A percentile compares a stretch with the other conserved stretches of the same genome.
Evolutionary conservation across 2,113 vertebrate species (phyloP).

Genomic region (Leptodactylus fuscus): DNA sequence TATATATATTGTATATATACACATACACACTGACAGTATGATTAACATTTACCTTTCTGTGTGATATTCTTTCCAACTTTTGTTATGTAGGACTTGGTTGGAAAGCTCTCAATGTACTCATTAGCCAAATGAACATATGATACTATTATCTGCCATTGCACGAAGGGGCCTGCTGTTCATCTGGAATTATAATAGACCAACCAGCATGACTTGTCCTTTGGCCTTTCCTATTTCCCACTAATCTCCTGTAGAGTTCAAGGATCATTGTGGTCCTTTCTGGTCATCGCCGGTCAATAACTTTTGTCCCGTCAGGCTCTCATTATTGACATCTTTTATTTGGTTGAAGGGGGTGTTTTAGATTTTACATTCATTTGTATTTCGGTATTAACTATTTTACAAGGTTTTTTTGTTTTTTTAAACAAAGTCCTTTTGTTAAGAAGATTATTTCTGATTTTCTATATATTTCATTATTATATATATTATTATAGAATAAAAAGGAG

Average conservation of each 20-base stretch:
- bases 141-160: constrained; percentile 75
- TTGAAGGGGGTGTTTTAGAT: too few species aligned
- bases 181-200: constrained; percentile 93
- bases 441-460: too few species aligned
- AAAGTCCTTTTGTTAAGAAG: too few species aligned
- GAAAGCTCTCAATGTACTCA: not conserved
- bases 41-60: not conserved
- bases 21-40: too few species aligned
- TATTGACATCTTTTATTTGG: not conserved
- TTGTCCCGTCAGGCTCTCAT: not conserved
- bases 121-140: constrained; percentile 92
- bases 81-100: not conserved
- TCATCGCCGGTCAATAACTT: not conserved
- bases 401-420: too few species aligned
- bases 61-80: not conserved
- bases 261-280: not conserved
- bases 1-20: too few species aligned
- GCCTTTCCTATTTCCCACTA: constrained; percentile 68
- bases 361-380: too few species aligned
- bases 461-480: too few species aligned
- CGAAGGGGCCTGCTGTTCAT: constrained; percentile 90
- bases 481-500: too few species aligned
- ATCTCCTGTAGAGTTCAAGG: not conserved
- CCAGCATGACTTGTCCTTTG: constrained; percentile 75
- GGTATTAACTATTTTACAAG: too few species aligned